Base-by-base conservation (phyloP, 2,797 vertebrate species). In the Mycteria americana region DNA sequence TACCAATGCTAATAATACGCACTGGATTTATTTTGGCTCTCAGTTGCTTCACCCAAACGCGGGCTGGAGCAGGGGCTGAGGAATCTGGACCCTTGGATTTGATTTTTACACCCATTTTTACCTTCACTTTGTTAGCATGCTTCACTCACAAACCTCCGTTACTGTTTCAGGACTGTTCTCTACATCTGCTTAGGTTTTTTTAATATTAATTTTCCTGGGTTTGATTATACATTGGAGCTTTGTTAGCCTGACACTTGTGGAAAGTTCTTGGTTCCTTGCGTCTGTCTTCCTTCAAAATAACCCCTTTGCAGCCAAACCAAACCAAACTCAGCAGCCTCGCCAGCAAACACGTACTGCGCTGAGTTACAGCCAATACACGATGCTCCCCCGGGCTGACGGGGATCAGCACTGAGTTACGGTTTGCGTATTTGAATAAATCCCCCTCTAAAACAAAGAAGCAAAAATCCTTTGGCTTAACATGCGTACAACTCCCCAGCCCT, bases 341-440 rank as follows among this genome's bases (percentile, higher is more conserved):
- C 59, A 17, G 74, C 7, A 3, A 8, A 4, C 10, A 13, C 0
- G 0, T 3, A 7, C 33, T 3, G 37, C 3, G 19, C 60, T 7
- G 54, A 24, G 72, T 31, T 43, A 10, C 50, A 19, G 62, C 1
- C 1, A 22, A 7, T 0, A 7, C 10, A 14, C 2, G 33, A 45
- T 33, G 65, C 65, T 81, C 45, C 54, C 64, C 10, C 0, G 10
- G 41, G 23, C 76, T 9, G 43, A 11, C 0, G 18, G 6, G 33
- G 56, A 14, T 30, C 18, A 2, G 30, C 9, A 1, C 16, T 3
- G 70, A 25, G 9, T 1, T 41, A 67, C 1, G 4, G 1, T 22
- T 53, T 15, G 10, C 4, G 18, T 16, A 6, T 25, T 59, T 22
- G 35, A 45, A 35, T 24, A 35, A 91, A 51, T 7, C 14, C 46